Conservation (phyloP, 2,888 invertebrate genomes). For the Lordiphosa fenestrarum region DNA sequence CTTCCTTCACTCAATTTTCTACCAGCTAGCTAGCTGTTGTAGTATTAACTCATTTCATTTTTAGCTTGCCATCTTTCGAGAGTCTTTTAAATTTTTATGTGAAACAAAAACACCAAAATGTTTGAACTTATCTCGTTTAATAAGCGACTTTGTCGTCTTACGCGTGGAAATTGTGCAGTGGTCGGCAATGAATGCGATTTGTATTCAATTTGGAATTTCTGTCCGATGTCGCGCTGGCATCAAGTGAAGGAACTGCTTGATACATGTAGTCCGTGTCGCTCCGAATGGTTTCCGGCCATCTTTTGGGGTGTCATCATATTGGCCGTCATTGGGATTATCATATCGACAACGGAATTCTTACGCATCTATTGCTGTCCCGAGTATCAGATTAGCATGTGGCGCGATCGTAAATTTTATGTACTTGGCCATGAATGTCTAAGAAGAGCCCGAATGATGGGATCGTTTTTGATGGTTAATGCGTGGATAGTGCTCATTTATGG, state of each 20-base stretch:
- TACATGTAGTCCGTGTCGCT: conserved; percentile 1
- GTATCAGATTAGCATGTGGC: conserved; percentile 13
- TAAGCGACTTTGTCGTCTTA: conserved; percentile 5
- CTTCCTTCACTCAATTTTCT: neutral
- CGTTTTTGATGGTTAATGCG: neutral
- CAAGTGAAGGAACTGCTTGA: neutral
- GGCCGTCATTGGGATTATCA: conserved; percentile 15
- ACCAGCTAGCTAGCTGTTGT: too few species aligned
- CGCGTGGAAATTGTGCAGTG: conserved; percentile 4
- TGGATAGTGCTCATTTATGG: conserved; percentile 43
- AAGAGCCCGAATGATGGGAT: conserved; percentile 23
- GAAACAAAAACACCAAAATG: neutral
- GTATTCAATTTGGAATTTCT: conserved; percentile 31
- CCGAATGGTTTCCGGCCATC: conserved; percentile 32
- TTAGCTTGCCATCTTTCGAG: neutral
- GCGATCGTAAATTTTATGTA: conserved; percentile 24
- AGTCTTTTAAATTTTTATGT: neutral
- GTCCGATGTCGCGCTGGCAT: neutral
- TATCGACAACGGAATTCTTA: conserved; percentile 14
- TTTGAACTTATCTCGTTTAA: neutral
- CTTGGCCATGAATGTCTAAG: conserved; percentile 1
- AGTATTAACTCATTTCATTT: too few species aligned
- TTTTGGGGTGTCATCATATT: conserved; percentile 29
- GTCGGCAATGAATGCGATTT: neutral
- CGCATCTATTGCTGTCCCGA: conserved; percentile 1